Conservation (phyloP, 2,888 invertebrate genomes). For the Blastobasis lacticolella region DNA sequence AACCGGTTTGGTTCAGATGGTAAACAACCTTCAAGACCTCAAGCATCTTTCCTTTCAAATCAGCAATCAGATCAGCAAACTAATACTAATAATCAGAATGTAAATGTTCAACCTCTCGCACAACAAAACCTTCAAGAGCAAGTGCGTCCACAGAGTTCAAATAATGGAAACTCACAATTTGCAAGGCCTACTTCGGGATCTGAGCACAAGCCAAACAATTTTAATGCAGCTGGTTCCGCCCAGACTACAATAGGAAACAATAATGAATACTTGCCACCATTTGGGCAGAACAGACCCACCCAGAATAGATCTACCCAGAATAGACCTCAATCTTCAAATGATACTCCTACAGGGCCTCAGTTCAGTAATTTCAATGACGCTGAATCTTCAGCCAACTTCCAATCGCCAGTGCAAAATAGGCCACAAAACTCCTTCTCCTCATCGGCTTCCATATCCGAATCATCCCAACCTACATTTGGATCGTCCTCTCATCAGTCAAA, state of each 20-base stretch:
- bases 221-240: constrained; percentile 16
- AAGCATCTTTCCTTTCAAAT: neutral
- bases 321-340: constrained; percentile 6
- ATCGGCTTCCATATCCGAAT: neutral
- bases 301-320: constrained; percentile 1
- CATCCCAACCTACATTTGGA: constrained; percentile 9
- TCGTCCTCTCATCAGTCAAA: constrained; percentile 18
- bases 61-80: neutral
- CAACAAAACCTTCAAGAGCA: constrained; percentile 4
- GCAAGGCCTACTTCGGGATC: constrained; percentile 1
- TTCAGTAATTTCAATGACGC: constrained; percentile 14
- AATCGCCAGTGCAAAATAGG: too few relatives aligned
- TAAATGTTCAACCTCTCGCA: neutral
- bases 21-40: neutral
- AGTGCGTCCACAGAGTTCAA: constrained; percentile 12
- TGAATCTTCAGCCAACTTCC: constrained; percentile 3
- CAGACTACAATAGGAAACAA: constrained; percentile 18
- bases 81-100: neutral
- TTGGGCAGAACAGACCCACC: constrained; percentile 12
- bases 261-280: constrained; percentile 34
- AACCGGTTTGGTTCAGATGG: neutral
- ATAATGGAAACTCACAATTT: constrained; percentile 12
- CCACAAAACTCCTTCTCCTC: too few relatives aligned
- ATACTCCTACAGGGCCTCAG: neutral
- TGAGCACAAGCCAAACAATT: constrained; percentile 11